phyloP scores from a whole-genome alignment of 2,113 vertebrate species.

The Furnarius figulus region DNA sequence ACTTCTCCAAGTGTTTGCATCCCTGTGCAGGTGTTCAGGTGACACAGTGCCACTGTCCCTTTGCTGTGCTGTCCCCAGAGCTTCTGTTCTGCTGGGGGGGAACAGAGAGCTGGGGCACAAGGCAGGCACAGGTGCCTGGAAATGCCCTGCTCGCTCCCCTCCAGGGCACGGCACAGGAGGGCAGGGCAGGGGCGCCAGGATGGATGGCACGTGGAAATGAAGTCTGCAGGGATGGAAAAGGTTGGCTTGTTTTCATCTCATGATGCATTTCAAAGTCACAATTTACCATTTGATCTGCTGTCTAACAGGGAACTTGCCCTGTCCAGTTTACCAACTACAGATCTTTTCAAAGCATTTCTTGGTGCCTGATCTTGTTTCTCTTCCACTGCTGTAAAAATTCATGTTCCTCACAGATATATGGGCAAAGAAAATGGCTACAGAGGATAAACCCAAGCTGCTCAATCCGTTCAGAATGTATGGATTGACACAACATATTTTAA shows the following conservation, averaged over 20 bases:
- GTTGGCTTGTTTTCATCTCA: not conserved
- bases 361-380: not conserved
- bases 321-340: not conserved
- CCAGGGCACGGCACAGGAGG: not conserved
- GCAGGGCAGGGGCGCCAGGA: not conserved
- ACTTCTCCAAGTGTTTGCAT: not conserved
- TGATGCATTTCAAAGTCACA: not conserved
- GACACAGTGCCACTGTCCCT: not conserved
- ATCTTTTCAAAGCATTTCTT: not conserved
- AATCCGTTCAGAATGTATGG: not conserved
- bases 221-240: not conserved
- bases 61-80: not conserved
- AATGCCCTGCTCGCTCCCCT: not conserved
- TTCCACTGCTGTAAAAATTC: not conserved
- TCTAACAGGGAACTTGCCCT: not conserved
- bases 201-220: not conserved
- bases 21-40: not conserved
- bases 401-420: not conserved
- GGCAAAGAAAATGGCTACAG: not conserved
- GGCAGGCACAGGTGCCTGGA: not conserved
- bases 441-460: not conserved
- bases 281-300: not conserved
- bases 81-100: not conserved
- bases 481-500: not conserved
- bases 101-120: not conserved